phyloP scores from a whole-genome alignment of 2,113 vertebrate genomes.

The Cyrtonyx montezumae region DNA sequence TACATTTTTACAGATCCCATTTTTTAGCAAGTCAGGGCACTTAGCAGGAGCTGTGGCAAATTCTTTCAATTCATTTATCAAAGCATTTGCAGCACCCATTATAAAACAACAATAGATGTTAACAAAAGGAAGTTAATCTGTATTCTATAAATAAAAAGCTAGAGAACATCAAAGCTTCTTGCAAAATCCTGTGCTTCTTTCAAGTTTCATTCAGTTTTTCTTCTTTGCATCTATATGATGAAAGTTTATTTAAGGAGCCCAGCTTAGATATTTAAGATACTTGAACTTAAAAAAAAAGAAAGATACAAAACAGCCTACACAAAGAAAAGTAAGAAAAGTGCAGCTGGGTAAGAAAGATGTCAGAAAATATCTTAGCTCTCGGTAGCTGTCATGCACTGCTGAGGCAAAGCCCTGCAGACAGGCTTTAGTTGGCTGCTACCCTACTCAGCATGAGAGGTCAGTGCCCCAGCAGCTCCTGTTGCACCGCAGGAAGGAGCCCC shows the following conservation, averaged over 20 bases:
- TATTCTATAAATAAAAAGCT: constrained; percentile 64
- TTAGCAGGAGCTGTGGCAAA: constrained; percentile 21
- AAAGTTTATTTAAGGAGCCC: constrained; percentile 30
- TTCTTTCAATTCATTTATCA: constrained; percentile 61
- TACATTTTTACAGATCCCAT: background rate
- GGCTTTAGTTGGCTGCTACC: background rate
- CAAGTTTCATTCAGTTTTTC: constrained; percentile 24
- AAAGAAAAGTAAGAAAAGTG: constrained; percentile 4
- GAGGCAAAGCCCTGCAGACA: constrained; percentile 20
- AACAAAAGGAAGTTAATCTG: constrained; percentile 65
- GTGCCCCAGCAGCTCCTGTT: background rate
- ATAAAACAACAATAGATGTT: constrained; percentile 55
- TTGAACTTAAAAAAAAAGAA: background rate
- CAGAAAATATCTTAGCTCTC: constrained; percentile 5
- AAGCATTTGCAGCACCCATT: constrained; percentile 30
- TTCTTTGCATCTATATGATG: background rate
- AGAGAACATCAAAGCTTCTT: constrained; percentile 54
- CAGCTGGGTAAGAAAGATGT: constrained; percentile 1
- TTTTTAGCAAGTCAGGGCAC: constrained; percentile 11
- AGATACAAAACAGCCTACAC: background rate
- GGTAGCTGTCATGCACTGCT: background rate
- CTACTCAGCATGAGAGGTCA: background rate
- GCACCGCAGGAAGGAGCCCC: background rate
- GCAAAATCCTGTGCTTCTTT: constrained; percentile 28
- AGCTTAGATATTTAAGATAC: background rate